phyloP scores from a whole-genome alignment of 2,113 vertebrate genomes.

The Chloroceryle aenea region DNA sequence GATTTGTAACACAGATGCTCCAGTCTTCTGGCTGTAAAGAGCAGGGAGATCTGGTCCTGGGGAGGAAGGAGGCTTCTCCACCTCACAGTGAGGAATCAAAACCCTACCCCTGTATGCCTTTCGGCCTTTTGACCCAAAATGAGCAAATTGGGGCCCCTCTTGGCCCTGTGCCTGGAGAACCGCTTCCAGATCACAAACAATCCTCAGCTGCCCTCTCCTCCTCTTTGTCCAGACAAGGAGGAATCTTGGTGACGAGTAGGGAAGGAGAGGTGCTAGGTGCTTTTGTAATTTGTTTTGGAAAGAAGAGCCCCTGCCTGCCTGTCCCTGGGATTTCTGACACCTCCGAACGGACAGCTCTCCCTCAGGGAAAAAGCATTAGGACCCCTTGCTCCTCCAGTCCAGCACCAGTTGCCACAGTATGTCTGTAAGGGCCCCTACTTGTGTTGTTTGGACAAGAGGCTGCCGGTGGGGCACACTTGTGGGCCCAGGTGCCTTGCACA shows the following conservation, averaged over 20 bases:
- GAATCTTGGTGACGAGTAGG: background rate
- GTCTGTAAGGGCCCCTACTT: fast-evolving
- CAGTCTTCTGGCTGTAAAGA: background rate
- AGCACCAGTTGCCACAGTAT: fast-evolving
- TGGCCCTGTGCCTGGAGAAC: background rate
- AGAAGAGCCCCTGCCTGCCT: background rate
- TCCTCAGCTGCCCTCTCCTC: background rate
- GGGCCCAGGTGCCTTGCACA: fast-evolving
- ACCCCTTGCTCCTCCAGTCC: background rate
- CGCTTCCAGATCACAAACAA: background rate
- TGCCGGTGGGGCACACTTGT: fast-evolving
- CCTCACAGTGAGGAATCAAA: too few relatives aligned
- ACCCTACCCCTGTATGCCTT: fast-evolving
- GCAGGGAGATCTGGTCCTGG: background rate
- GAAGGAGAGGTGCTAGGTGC: background rate
- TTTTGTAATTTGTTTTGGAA: background rate
- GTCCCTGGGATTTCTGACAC: background rate
- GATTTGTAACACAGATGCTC: background rate
- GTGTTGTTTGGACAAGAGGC: background rate
- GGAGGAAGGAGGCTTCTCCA: background rate
- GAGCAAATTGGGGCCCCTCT: background rate
- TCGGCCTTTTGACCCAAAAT: background rate
- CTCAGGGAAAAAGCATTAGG: background rate
- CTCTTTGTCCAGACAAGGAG: background rate
- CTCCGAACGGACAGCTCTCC: background rate